Conservation (phyloP, 2,888 invertebrate genomes). For the Eretmocerus hayati region DNA sequence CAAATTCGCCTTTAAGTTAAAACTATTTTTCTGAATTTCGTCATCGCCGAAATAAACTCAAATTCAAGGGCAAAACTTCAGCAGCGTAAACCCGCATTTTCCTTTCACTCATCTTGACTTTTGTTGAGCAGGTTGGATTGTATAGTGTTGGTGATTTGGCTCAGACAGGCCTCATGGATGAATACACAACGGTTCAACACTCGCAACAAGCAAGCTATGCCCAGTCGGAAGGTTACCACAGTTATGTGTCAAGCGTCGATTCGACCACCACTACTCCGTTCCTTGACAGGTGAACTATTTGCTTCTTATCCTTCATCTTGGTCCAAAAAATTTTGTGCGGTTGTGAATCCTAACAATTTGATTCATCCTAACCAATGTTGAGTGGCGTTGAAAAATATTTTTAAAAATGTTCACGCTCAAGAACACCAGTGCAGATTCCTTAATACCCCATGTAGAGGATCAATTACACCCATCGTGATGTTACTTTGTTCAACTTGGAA, state of each 20-base stretch:
- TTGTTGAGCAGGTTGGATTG: conserved; percentile 37
- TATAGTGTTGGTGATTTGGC: conserved; percentile 43
- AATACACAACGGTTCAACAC: conserved; percentile 52
- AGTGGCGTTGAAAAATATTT: too few species aligned
- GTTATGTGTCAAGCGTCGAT: conserved; percentile 71
- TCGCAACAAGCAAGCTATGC: conserved; percentile 71
- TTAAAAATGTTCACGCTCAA: too few species aligned
- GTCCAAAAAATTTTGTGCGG: too few species aligned
- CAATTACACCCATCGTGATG: too few species aligned
- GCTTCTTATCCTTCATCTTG: too few species aligned
- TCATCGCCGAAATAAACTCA: too few species aligned
- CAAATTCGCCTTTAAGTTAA: too few species aligned
- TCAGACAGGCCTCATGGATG: conserved; percentile 46
- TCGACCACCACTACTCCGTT: conserved; percentile 65
- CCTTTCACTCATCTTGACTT: not conserved
- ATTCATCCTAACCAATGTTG: too few species aligned
- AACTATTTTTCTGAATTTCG: not conserved
- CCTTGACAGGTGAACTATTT: conserved; percentile 57
- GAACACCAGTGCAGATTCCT: too few species aligned
- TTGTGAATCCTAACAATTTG: too few species aligned
- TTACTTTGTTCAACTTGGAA: too few species aligned
- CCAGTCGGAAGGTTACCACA: conserved; percentile 73
- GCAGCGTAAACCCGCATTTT: not conserved
- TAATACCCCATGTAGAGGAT: too few species aligned
- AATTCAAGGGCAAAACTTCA: not conserved